Evolutionary conservation across 2,888 invertebrate species (phyloP).

Genomic region (Cyaniris semiargus): DNA sequence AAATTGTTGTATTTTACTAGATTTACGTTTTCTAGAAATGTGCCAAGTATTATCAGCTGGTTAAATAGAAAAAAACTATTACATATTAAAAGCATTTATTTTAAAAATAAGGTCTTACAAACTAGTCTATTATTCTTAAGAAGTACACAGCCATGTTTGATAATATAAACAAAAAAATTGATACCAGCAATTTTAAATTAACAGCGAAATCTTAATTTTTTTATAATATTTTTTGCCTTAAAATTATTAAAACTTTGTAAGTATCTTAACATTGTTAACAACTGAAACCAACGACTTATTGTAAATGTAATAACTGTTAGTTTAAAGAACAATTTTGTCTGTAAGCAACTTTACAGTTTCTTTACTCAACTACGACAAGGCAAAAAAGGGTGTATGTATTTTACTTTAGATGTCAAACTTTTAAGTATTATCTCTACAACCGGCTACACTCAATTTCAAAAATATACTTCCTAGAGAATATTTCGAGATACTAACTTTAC

Average conservation of each 20-base stretch:
- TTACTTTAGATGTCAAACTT: not conserved
- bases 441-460: not conserved
- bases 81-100: slow-evolving; percentile 27
- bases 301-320: not conserved
- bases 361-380: too few species aligned
- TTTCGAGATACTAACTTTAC: not conserved
- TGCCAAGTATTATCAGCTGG: not conserved
- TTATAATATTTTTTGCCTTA: not conserved
- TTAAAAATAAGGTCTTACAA: slow-evolving; percentile 51
- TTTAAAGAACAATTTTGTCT: not conserved
- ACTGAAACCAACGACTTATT: not conserved
- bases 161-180: slow-evolving; percentile 46
- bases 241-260: not conserved
- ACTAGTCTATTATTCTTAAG: slow-evolving; percentile 49
- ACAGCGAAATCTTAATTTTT: not conserved
- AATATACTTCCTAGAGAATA: not conserved
- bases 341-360: too few species aligned
- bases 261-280: not conserved
- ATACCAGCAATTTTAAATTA: slow-evolving; percentile 8
- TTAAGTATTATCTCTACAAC: not conserved
- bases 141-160: slow-evolving; percentile 77
- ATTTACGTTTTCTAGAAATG: too few species aligned
- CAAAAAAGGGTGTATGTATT: not conserved
- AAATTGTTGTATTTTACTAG: not conserved
- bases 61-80: not conserved